These are phyloP conservation scores for Thripadectes ignobilis DNA, from an alignment of 2,797 vertebrate species.

Conservation along the genomic window DNA sequence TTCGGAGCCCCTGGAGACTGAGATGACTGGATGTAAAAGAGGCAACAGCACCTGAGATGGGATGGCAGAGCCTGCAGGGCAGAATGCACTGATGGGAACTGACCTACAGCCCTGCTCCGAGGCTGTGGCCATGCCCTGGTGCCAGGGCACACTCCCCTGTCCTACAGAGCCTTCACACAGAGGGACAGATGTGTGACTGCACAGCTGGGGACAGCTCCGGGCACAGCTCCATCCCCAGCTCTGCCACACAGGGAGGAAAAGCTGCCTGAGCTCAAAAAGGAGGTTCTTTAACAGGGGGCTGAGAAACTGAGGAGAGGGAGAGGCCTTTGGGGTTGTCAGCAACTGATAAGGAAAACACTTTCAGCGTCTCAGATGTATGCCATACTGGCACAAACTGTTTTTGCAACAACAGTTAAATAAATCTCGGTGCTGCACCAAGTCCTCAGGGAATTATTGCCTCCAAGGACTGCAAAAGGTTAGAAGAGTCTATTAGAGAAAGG, in stretches of 20 bases:
- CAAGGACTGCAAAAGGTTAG: not conserved
- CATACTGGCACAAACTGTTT: not conserved
- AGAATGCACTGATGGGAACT: not conserved
- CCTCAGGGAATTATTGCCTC: not conserved
- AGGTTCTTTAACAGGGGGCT: not conserved
- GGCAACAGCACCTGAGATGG: not conserved
- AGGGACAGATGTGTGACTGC: not conserved
- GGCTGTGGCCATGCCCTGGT: rapidly evolving
- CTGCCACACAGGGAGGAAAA: not conserved
- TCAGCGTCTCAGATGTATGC: not conserved
- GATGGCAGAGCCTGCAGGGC: not conserved
- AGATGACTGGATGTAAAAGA: not conserved
- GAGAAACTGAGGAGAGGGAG: not conserved
- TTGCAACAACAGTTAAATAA: not conserved
- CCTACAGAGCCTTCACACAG: not conserved
- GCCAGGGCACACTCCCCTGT: not conserved
- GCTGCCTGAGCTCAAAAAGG: not conserved
- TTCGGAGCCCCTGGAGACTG: not conserved
- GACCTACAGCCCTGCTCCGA: not conserved
- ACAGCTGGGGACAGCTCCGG: not conserved
- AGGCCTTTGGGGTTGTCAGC: not conserved
- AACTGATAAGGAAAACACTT: not conserved
- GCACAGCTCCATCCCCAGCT: not conserved
- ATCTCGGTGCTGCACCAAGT: not conserved
- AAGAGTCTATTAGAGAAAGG: not conserved